phyloP scores from a whole-genome alignment of 1,140 invertebrate species.

The Phymastichus coffea region DNA sequence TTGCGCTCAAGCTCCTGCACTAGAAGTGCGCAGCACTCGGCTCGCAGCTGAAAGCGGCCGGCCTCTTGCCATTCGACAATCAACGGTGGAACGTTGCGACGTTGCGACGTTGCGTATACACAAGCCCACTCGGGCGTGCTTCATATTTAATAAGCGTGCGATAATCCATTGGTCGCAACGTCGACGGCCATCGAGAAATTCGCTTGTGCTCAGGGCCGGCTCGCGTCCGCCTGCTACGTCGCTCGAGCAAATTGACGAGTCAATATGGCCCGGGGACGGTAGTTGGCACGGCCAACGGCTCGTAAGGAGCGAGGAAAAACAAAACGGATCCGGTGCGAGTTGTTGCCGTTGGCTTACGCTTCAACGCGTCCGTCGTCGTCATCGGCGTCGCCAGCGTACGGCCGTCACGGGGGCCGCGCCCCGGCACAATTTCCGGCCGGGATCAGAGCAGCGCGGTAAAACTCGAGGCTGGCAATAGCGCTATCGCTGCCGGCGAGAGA shows the following conservation, averaged over 20 bases:
- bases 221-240: no score
- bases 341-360: not conserved
- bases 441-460: constrained; percentile 29
- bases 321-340: not conserved
- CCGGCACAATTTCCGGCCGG: constrained; percentile 27
- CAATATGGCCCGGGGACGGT: not conserved
- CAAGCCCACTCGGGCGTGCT: no score
- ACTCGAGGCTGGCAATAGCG: constrained; percentile 16
- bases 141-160: no score
- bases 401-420: not conserved
- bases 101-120: no score
- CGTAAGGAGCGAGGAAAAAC: not conserved
- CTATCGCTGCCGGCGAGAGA: not conserved
- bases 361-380: not conserved
- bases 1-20: constrained; percentile 45
- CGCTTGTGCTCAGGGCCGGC: no score
- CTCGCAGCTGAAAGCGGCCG: no score
- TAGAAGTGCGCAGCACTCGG: constrained; percentile 8
- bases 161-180: no score
- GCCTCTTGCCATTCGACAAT: no score
- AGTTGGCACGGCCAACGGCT: no score
- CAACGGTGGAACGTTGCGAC: no score
- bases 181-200: no score
- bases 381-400: not conserved
- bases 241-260: not conserved